Percentiles rank a stretch among this genome's conserved stretches.
Evolutionary conservation across 2,888 invertebrate species (phyloP).

Genomic region (Toxonevra muliebris): DNA sequence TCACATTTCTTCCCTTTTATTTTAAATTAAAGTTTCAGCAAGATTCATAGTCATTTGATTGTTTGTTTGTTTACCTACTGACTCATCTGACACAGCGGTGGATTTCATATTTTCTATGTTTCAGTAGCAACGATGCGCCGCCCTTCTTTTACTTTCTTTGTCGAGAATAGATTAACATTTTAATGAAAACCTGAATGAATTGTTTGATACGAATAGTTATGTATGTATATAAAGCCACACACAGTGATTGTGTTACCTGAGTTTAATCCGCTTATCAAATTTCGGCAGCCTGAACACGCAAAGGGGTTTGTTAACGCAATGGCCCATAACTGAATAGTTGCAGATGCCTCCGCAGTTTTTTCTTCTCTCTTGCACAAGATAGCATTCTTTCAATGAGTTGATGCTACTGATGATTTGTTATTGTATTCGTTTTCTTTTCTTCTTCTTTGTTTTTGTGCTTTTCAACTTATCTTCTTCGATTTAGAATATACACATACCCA

Average conservation of each 20-base stretch:
- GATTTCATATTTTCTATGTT: too few species aligned
- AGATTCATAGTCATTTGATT: too few species aligned
- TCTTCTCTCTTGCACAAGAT: conserved; percentile 4
- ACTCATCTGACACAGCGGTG: too few species aligned
- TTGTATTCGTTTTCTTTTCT: neutral
- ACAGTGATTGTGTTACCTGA: conserved; percentile 42
- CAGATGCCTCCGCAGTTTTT: conserved; percentile 5
- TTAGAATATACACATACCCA: too few species aligned
- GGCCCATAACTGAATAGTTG: neutral
- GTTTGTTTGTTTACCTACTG: too few species aligned
- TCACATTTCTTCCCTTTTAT: too few species aligned
- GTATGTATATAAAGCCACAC: conserved; percentile 36
- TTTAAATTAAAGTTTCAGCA: too few species aligned
- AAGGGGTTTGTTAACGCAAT: conserved; percentile 29
- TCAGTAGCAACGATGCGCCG: too few species aligned
- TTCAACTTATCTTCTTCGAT: neutral
- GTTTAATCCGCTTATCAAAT: conserved; percentile 44
- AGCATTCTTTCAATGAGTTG: conserved; percentile 11
- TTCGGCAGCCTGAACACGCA: conserved; percentile 33
- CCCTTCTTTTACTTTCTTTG: too few species aligned
- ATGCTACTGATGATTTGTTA: conserved; percentile 10
- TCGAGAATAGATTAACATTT: conserved; percentile 3
- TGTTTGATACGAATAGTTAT: neutral
- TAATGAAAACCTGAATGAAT: neutral
- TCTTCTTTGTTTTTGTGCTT: neutral